phyloP scores from a whole-genome alignment of 2,888 invertebrate genomes.

The Ptilodon capucinus region DNA sequence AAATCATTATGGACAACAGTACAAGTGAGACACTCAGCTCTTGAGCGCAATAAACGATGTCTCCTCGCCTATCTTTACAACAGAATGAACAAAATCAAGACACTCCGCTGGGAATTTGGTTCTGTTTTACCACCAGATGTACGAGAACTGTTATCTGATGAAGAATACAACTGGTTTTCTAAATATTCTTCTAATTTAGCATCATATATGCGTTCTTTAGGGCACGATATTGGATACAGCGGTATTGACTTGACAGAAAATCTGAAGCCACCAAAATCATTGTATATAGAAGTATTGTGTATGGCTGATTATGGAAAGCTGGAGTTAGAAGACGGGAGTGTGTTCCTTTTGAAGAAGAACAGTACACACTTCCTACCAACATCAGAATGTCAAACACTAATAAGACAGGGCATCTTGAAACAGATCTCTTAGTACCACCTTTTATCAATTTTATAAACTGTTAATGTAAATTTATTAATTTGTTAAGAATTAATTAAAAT shows the following conservation, averaged over 20 bases:
- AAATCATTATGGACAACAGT: slow-evolving; percentile 88
- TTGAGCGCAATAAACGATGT: slow-evolving; percentile 95
- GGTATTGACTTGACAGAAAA: slow-evolving; percentile 94
- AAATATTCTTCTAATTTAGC: slow-evolving; percentile 93
- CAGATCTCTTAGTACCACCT: slow-evolving; percentile 83
- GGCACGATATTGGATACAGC: slow-evolving; percentile 86
- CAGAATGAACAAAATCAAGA: slow-evolving; percentile 89
- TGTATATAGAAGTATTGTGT: slow-evolving; percentile 96
- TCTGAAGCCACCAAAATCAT: slow-evolving; percentile 94
- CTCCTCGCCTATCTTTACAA: slow-evolving; percentile 92
- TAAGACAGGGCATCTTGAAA: slow-evolving; percentile 94
- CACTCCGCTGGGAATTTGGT: slow-evolving; percentile 98
- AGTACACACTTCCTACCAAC: slow-evolving; percentile 95
- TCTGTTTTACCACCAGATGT: slow-evolving; percentile 94
- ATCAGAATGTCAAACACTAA: slow-evolving; percentile 93
- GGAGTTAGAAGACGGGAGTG: slow-evolving; percentile 96
- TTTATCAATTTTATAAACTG: no score
- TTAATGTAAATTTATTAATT: no score
- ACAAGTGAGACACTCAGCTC: slow-evolving; percentile 91
- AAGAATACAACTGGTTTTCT: slow-evolving; percentile 94
- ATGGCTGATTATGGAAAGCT: slow-evolving; percentile 95
- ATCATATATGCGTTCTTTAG: slow-evolving; percentile 94
- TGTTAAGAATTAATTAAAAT: no score
- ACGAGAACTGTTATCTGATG: slow-evolving; percentile 88
- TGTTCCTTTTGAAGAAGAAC: slow-evolving; percentile 93